A percentile compares a stretch with the other conserved stretches of the same genome.
These are phyloP conservation scores for Hybos culiciformis DNA, from an alignment of 2,888 invertebrate species.

Conservation along the genomic window DNA sequence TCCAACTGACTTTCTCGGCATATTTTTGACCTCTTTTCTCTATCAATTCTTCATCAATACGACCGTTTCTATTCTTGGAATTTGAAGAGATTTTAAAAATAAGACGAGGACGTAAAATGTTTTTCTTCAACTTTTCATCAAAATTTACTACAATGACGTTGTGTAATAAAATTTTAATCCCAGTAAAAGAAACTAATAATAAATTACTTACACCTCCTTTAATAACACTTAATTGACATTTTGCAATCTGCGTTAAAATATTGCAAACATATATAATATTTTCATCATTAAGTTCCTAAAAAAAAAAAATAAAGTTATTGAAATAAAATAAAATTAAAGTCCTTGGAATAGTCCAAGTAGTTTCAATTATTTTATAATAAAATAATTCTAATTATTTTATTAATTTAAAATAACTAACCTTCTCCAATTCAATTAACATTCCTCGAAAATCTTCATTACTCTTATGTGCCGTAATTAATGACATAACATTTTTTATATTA, in stretches of 20 bases:
- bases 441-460: conserved; percentile 26
- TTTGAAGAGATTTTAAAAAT: too few relatives aligned
- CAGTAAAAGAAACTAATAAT: too few relatives aligned
- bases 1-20: too few relatives aligned
- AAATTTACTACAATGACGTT: too few relatives aligned
- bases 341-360: not conserved
- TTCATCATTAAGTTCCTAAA: conserved; percentile 8
- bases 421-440: conserved; percentile 9
- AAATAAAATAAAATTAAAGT: too few relatives aligned
- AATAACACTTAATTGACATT: conserved; percentile 25
- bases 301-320: conserved; percentile 4
- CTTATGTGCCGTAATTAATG: too few relatives aligned
- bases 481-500: conserved; percentile 13
- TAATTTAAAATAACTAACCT: conserved; percentile 5
- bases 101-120: too few relatives aligned
- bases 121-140: too few relatives aligned
- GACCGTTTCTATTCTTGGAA: too few relatives aligned
- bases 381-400: not conserved
- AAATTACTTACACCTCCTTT: conserved; percentile 27
- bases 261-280: conserved; percentile 20
- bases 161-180: too few relatives aligned
- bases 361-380: not conserved
- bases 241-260: conserved; percentile 24
- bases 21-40: too few relatives aligned
- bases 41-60: too few relatives aligned